Evolutionary conservation across 2,888 invertebrate species (phyloP), one percentile per base, ranked within the genome.

Genomic region (Ptilodon capucinus): DNA sequence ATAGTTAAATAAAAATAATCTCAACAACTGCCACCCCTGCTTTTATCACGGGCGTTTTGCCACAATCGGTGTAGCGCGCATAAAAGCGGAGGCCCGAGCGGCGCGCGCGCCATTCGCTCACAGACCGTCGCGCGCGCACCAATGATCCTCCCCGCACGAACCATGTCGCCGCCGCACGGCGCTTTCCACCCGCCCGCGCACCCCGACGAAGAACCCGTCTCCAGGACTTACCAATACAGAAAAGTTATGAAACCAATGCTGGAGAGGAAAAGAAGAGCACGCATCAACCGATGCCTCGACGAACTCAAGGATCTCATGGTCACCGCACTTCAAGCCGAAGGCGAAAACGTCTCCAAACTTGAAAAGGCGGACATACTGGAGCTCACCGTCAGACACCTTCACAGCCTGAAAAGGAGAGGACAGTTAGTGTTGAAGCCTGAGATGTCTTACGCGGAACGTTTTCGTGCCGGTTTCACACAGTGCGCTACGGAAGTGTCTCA

Each of bases 231-330:
- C 83, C 97, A 97, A 79, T 97, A 97, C 91, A 93, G 97, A 81
- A 97, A 97, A 93, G 97, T 97, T 62, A 97, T 97, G 96, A 97
- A 97, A 83, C 97, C 97, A 40, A 95, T 97, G 94, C 88, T 97
- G 67, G 97, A 97, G 79, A 92, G 97, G 48, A 97, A 97, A 82
- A 92, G 97, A 23, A 92, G 97, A 58, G 97, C 97, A 9, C 93
- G 97, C 72, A 97, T 97, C 88, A 97, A 97, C 90, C 94, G 96
- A 64, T 97, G 97, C 83, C 92, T 97, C 63, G 97, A 97, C 82
- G 97, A 97, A 79, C 93, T 97, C 40, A 97, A 97, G 80, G 97
- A 97, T 75, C 89, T 97, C 56, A 96, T 97, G 95, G 96, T 96
- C 70, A 94, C 94, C 42, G 95, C 97, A 0, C 92, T 97, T 51